phyloP scores from a whole-genome alignment of 1,140 invertebrate species.

The Euwallacea similis region DNA sequence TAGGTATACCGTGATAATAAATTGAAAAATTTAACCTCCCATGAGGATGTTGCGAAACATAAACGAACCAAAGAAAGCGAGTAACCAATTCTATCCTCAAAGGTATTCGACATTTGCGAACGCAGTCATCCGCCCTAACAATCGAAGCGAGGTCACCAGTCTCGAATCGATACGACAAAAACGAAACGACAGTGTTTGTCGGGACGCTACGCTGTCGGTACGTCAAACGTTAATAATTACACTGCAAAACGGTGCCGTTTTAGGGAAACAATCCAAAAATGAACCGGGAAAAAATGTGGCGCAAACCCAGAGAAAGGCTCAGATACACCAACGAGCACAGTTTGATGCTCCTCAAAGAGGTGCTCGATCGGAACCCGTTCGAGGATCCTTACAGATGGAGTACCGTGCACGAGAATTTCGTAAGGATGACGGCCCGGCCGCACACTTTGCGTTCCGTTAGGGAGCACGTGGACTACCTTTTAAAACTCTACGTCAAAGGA shows the following conservation, averaged over 20 bases:
- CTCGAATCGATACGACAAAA: constrained; percentile 36
- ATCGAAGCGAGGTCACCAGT: constrained; percentile 23
- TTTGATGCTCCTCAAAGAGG: constrained; percentile 26
- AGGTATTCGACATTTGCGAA: constrained; percentile 1
- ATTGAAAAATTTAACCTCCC: too few species aligned
- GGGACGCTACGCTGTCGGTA: constrained; percentile 36
- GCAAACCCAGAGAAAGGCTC: constrained; percentile 28
- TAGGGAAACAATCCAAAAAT: constrained; percentile 9
- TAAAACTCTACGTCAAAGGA: constrained; percentile 36
- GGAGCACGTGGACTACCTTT: constrained; percentile 33
- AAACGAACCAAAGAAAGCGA: too few species aligned
- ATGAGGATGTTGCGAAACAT: too few species aligned
- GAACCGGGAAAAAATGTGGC: constrained; percentile 22
- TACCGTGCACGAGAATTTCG: constrained; percentile 35
- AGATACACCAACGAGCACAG: constrained; percentile 33
- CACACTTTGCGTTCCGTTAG: constrained; percentile 32
- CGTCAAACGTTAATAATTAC: constrained; percentile 30
- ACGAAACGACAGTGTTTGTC: constrained; percentile 37
- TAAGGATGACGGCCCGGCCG: constrained; percentile 28
- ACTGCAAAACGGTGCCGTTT: constrained; percentile 2
- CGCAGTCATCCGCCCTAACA: constrained; percentile 11
- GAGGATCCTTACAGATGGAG: constrained; percentile 33
- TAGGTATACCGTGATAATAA: too few species aligned
- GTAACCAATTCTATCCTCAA: too few species aligned
- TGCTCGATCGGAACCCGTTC: constrained; percentile 31